Evolutionary conservation across 2,888 invertebrate genomes (phyloP).

Genomic region (Chrysopilus asiliformis): DNA sequence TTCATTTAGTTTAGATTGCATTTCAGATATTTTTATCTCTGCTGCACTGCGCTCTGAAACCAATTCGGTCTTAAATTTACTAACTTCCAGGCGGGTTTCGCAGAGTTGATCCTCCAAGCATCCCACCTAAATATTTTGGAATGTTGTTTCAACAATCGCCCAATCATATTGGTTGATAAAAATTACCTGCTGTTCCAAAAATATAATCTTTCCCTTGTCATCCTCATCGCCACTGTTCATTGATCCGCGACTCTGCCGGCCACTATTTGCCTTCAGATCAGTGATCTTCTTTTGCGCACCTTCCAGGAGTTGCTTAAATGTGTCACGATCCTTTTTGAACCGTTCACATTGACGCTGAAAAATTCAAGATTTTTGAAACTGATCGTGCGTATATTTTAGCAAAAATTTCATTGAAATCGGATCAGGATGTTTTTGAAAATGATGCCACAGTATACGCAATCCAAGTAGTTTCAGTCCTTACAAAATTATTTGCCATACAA

Average conservation of each 20-base stretch:
- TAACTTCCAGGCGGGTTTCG: constrained; percentile 66
- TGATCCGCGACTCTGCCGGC: constrained; percentile 46
- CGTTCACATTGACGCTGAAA: constrained; percentile 39
- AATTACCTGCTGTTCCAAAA: constrained; percentile 59
- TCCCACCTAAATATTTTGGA: constrained; percentile 37
- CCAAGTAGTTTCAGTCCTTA: no score
- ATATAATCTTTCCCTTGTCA: constrained; percentile 53
- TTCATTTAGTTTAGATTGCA: constrained; percentile 61
- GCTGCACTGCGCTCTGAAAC: constrained; percentile 75
- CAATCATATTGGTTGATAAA: no score
- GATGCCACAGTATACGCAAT: no score
- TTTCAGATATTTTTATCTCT: constrained; percentile 75
- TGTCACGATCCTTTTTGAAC: constrained; percentile 77
- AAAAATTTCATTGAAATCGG: no score
- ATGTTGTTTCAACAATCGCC: background rate
- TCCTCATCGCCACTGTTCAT: constrained; percentile 67
- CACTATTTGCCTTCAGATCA: constrained; percentile 50
- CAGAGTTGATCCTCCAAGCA: constrained; percentile 80
- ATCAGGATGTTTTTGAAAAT: no score
- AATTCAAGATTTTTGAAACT: background rate
- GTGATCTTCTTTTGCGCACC: constrained; percentile 72
- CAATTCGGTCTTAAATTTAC: constrained; percentile 77
- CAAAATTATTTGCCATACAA: no score
- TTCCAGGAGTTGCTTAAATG: constrained; percentile 80
- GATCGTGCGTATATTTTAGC: no score